These are phyloP conservation scores for Drosophila cognata DNA, from an alignment of 2,888 invertebrate genomes.

Conservation along the genomic window DNA sequence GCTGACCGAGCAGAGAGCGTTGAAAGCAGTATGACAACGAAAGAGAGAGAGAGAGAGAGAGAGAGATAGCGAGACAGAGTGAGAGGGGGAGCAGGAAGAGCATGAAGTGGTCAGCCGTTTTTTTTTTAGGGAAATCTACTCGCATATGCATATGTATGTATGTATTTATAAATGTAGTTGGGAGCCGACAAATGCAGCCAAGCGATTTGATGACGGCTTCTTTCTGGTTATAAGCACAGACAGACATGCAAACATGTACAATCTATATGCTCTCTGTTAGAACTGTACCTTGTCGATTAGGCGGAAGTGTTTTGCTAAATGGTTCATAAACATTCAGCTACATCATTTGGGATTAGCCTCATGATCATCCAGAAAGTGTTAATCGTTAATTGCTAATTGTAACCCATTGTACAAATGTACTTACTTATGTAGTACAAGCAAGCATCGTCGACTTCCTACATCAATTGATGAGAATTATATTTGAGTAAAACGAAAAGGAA, in stretches of 20 bases:
- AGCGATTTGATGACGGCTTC: constrained; percentile 41
- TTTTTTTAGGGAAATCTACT: constrained; percentile 53
- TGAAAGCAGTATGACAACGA: constrained; percentile 6
- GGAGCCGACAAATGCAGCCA: constrained; percentile 53
- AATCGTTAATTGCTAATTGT: neutral
- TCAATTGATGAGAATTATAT: neutral
- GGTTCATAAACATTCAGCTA: constrained; percentile 27
- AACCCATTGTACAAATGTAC: neutral
- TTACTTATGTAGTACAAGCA: neutral
- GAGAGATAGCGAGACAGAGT: neutral
- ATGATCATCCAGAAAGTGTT: neutral
- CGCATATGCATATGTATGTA: constrained; percentile 10
- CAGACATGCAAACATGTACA: neutral
- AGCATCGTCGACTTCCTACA: neutral
- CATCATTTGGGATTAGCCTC: neutral
- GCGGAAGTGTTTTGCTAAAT: constrained; percentile 50
- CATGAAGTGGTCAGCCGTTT: constrained; percentile 54
- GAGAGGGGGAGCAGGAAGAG: neutral
- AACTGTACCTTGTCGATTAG: constrained; percentile 54
- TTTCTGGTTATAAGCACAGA: constrained; percentile 29
- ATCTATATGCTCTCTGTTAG: constrained; percentile 27
- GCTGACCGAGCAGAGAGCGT: constrained; percentile 53
- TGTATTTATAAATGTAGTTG: constrained; percentile 14
- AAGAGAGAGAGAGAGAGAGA: constrained; percentile 6
- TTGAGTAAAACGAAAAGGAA: neutral